Conservation (phyloP, 2,113 vertebrate genomes). For the Erythrolamprus reginae region DNA sequence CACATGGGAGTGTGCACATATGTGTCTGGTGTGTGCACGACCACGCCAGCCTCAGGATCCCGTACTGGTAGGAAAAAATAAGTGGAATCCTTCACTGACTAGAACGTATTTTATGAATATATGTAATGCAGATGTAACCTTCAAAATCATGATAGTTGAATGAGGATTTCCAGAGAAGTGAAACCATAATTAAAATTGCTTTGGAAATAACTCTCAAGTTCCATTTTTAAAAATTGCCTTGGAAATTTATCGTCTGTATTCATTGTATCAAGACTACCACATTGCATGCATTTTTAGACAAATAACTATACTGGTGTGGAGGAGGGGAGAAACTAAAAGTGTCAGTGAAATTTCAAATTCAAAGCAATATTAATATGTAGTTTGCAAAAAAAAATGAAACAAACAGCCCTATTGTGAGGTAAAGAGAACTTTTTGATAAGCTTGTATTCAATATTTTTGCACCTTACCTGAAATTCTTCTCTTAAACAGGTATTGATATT, state of each 20-base stretch:
- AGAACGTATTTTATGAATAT: neutral
- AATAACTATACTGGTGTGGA: neutral
- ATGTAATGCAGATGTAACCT: neutral
- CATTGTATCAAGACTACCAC: neutral
- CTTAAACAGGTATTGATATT: slow-evolving; percentile 85
- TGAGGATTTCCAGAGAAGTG: neutral
- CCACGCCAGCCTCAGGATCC: too few relatives aligned
- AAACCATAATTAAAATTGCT: neutral
- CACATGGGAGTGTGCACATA: too few relatives aligned
- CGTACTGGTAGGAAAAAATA: too few relatives aligned
- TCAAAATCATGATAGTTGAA: neutral
- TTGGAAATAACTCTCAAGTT: neutral
- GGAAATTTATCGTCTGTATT: neutral
- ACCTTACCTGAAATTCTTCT: slow-evolving; percentile 34
- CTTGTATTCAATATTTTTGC: neutral
- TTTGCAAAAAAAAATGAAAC: neutral
- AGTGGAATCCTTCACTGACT: too few relatives aligned
- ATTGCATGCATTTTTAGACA: neutral
- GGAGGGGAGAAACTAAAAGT: neutral
- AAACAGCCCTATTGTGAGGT: neutral
- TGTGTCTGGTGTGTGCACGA: too few relatives aligned
- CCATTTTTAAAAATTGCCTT: neutral
- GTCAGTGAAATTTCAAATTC: neutral
- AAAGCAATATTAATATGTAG: neutral
- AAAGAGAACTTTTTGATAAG: too few relatives aligned